Evolutionary conservation across 2,888 invertebrate species (phyloP), one percentile per base, ranked within the genome.

Genomic region (Hyposoter dolosus): DNA sequence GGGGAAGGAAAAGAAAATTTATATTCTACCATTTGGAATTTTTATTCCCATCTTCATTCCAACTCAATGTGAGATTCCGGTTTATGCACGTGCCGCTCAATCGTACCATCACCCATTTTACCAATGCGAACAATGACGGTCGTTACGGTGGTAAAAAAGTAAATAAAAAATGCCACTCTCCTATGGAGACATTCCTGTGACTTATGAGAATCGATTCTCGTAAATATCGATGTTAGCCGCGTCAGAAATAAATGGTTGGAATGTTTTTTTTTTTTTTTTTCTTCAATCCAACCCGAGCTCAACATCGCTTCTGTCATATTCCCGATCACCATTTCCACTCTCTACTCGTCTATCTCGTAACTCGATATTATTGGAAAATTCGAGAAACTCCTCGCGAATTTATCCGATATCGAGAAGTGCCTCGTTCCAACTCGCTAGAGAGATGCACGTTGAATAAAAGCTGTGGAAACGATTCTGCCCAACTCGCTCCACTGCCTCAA

Each of bases 311-410:
- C 68, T n/a, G 50, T 50, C 28, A 72, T 35, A 72, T 45, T 79
- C 71, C 63, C 63, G 32, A 60, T 47, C 47, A 50, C 47, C 40
- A 72, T 43, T 47, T 65, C 72, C 63, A 72, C 72, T 72, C 72
- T 47, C 65, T 35, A 23, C 68, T 72, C 71, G 71, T 72, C 50
- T 53, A 72, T 53, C 56, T 79, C 71, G 79, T 79, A 80, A 80
- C 79, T 80, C 63, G 79, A 71, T 71, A 80, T 80, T 80, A 80
- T 80, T 80, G 80, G 63, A 78, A 80, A 72, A 72, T 80, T 80
- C 50, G 19, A 35, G 80, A 71, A 50, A 72, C 80, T 80, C 69
- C 80, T 71, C 43, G 63, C 71, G 80, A 65, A 60, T 68, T 45
- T 71, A 79, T 63, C 60, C 71, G 71, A 79, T 79, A 78, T 78